Base-by-base conservation (phyloP, 2,797 vertebrate species). In the Kryptolebias ocellatus region DNA sequence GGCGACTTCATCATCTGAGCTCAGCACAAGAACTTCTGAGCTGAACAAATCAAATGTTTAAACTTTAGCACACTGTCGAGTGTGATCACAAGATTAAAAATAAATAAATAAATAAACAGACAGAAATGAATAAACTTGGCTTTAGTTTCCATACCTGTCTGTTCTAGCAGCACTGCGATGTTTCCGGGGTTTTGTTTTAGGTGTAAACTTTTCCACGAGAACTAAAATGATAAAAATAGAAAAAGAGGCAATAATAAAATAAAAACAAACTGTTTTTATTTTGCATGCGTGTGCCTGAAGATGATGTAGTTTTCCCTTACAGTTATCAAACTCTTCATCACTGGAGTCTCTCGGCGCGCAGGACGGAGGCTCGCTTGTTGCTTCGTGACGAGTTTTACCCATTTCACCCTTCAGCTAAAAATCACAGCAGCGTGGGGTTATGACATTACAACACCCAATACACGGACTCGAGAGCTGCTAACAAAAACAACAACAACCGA, bases 241-340 rank as follows among this genome's bases (percentile, higher is more conserved):
- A 68, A 56, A 17, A 1, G 17, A 42, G 11, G 11, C 17, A 8
- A 74, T 64, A 67, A 14, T 0, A 53, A 17, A 71, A 67, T 64
- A 10, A 1, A 29, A 34, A 45, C n/a, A 16, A 50, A 0, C 37
- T 5, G 12, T 7, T n/a, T 34, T 4, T 31, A 15, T 47, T 24
- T 24, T 24, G 20, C 20, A 24, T 24, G 20, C 20, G 20, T 24
- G 20, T 24, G 20, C 20, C 20, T 24, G 20, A 24, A 24, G 20
- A 24, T 24, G 20, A 24, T 24, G 3, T 6, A 53, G n/a, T 15
- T 2, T 24, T 12, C 69, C 94, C 95, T 94, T 84, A 97, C 96
- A 88, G 4, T 61, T 60, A 44, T 95, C 92, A 84, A 91, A 93
- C 4, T 96, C 92, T 0, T 94, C 95, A 24, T 94, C 94, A 0